phyloP scores from a whole-genome alignment of 2,797 vertebrate species.

The Sebastes diploproa region DNA sequence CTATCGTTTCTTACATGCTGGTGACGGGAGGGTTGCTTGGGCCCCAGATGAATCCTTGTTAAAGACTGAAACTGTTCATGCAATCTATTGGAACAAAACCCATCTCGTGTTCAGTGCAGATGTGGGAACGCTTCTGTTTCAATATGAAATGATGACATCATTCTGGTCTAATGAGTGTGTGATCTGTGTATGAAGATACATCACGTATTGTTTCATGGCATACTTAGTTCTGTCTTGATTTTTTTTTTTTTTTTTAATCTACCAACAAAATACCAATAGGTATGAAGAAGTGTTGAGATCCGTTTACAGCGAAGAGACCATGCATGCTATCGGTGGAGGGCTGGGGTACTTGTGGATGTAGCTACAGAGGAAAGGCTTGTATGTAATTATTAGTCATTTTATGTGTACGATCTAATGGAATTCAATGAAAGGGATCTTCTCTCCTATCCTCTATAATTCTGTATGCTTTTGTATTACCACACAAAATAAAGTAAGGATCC shows the following conservation, averaged over 20 bases:
- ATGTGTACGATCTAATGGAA: conserved; percentile 88
- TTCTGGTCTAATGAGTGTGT: conserved; percentile 31
- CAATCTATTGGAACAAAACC: background rate
- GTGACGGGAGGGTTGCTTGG: conserved; percentile 25
- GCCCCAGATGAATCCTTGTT: conserved; percentile 19
- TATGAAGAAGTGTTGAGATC: conserved; percentile 46
- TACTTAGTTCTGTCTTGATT: conserved; percentile 26
- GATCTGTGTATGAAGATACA: conserved; percentile 29
- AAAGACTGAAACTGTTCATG: conserved; percentile 17
- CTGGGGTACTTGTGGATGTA: conserved; percentile 72
- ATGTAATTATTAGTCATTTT: conserved; percentile 86
- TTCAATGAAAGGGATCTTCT: conserved; percentile 88
- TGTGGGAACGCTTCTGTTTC: background rate
- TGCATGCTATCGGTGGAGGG: conserved; percentile 78
- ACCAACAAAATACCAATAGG: conserved; percentile 34
- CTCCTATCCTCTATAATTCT: conserved; percentile 88
- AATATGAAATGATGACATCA: conserved; percentile 5
- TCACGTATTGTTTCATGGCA: conserved; percentile 32
- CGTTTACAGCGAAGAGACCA: conserved; percentile 64
- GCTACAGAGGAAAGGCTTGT: conserved; percentile 71
- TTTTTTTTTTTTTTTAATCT: conserved; percentile 18
- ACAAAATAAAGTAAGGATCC: conserved; percentile 96
- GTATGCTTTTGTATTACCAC: conserved; percentile 93
- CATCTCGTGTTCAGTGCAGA: background rate
- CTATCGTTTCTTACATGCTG: conserved; percentile 19